phyloP scores from a whole-genome alignment of 2,888 invertebrate species.

The Trachelus stipa region DNA sequence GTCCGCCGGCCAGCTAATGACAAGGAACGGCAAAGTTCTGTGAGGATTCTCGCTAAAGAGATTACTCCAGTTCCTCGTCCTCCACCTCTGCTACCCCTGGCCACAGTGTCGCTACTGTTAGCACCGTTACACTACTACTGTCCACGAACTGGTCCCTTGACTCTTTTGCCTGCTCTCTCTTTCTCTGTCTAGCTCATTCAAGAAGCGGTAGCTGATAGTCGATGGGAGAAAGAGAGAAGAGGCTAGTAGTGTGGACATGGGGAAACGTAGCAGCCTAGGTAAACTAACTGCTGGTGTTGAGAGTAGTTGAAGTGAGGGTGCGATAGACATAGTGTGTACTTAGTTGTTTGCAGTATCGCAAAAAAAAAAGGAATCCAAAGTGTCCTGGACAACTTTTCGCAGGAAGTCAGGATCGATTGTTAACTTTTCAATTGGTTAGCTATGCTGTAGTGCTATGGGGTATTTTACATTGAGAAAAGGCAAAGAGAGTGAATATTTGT shows the following conservation, averaged over 20 bases:
- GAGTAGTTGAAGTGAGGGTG: neutral
- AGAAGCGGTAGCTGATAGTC: neutral
- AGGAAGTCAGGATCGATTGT: neutral
- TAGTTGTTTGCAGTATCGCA: neutral
- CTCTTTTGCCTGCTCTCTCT: neutral
- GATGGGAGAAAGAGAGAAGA: neutral
- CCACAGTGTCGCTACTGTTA: neutral
- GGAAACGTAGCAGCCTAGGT: neutral
- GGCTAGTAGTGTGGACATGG: neutral
- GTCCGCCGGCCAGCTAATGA: neutral
- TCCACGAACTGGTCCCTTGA: neutral
- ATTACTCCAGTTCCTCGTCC: slow-evolving; percentile 4
- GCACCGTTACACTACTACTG: neutral
- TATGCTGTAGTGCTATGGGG: neutral
- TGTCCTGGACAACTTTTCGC: neutral
- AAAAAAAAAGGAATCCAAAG: neutral
- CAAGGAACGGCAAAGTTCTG: slow-evolving; percentile 5
- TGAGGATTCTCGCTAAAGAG: slow-evolving; percentile 9
- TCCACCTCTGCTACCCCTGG: neutral
- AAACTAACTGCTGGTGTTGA: neutral
- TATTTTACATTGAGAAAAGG: neutral
- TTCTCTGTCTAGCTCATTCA: neutral
- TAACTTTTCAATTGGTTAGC: neutral
- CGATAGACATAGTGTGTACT: neutral
- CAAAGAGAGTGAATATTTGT: neutral